These are phyloP conservation scores for Chrysomallon squamiferum DNA, from an alignment of 1,140 invertebrate species.

Conservation along the genomic window DNA sequence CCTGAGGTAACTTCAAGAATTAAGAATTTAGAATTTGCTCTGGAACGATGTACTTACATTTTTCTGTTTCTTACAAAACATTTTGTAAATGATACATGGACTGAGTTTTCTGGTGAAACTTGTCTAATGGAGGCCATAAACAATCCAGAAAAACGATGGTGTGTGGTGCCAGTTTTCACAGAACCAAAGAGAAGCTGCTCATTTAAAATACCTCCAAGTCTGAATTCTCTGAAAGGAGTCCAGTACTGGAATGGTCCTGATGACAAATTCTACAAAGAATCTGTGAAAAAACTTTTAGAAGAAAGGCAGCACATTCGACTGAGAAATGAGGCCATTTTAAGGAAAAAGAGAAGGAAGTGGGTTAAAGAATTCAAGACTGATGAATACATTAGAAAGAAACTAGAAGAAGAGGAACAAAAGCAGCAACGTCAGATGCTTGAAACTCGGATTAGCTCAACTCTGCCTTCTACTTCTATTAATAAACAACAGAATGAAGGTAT, in stretches of 20 bases:
- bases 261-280: constrained; percentile 4
- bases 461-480: no score
- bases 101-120: constrained; percentile 31
- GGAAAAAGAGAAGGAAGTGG: not conserved
- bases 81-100: constrained; percentile 36
- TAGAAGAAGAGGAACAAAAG: not conserved
- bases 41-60: constrained; percentile 35
- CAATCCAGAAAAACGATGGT: constrained; percentile 37
- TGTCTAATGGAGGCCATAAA: constrained; percentile 42
- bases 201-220: constrained; percentile 38
- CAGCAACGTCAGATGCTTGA: no score
- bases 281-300: constrained; percentile 2
- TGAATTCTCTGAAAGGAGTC: constrained; percentile 35
- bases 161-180: constrained; percentile 42
- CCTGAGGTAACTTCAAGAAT: constrained; percentile 17
- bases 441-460: no score
- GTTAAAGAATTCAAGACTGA: not conserved
- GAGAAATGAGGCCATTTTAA: not conserved
- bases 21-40: constrained; percentile 18
- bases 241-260: not conserved
- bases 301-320: not conserved
- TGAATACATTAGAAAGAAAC: not conserved
- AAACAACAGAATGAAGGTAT: no score
- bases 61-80: constrained; percentile 38
- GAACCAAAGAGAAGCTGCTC: constrained; percentile 25